These are phyloP conservation scores for Gobiocypris rarus DNA, from an alignment of 2,113 vertebrate species.

Conservation along the genomic window DNA sequence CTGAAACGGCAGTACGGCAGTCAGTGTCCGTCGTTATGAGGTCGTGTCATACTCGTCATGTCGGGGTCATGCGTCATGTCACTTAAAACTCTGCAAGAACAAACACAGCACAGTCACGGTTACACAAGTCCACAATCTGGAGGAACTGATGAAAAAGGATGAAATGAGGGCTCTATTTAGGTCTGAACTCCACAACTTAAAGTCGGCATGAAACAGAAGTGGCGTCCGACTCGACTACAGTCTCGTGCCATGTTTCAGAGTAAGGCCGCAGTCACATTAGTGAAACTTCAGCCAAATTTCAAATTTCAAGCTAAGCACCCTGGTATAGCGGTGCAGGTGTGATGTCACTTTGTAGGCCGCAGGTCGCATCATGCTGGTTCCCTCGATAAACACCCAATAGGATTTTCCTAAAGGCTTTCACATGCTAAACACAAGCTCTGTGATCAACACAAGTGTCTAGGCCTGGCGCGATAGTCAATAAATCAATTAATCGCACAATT, in stretches of 20 bases:
- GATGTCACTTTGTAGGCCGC: too few species aligned
- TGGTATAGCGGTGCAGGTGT: not conserved
- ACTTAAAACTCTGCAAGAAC: slow-evolving; percentile 65
- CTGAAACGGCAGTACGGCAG: slow-evolving; percentile 55
- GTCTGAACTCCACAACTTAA: not conserved
- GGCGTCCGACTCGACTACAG: not conserved
- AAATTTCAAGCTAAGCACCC: not conserved
- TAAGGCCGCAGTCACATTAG: not conserved
- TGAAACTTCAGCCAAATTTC: not conserved
- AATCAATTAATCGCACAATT: too few species aligned
- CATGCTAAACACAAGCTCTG: too few species aligned
- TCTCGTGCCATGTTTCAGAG: not conserved
- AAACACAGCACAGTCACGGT: slow-evolving; percentile 61
- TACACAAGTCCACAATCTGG: slow-evolving; percentile 38
- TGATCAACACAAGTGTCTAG: too few species aligned
- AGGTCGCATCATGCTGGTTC: too few species aligned
- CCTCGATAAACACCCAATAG: too few species aligned
- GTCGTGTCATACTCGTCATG: slow-evolving; percentile 64
- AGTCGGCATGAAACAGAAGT: not conserved
- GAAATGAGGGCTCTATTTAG: not conserved
- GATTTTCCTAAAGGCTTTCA: too few species aligned
- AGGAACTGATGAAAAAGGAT: not conserved
- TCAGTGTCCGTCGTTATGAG: slow-evolving; percentile 64
- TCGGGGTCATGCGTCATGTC: slow-evolving; percentile 67
- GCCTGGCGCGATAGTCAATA: too few species aligned